A percentile compares a stretch with the other conserved stretches of the same genome.
Conservation (phyloP, 2,888 invertebrate species). For the Chrysolina haemoptera region DNA sequence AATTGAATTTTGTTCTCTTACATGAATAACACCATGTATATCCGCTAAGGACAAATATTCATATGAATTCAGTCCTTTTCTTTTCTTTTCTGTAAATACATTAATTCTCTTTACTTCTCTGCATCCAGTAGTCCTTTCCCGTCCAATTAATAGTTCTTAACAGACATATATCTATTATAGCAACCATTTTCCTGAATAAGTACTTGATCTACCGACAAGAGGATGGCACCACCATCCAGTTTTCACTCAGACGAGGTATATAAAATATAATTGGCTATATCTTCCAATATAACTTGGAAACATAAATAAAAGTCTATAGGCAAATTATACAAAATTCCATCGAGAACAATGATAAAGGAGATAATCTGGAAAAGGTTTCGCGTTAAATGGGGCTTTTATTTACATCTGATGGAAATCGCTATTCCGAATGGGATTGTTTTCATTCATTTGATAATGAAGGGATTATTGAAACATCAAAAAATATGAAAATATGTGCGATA, state of each 20-base stretch:
- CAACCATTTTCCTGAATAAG: neutral
- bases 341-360: slow-evolving; percentile 5
- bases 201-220: neutral
- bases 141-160: neutral
- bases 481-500: too few species aligned
- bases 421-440: neutral
- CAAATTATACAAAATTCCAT: slow-evolving; percentile 5
- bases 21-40: too few species aligned
- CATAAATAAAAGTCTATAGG: slow-evolving; percentile 3
- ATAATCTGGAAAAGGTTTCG: slow-evolving; percentile 10
- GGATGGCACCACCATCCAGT: neutral
- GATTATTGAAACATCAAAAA: too few species aligned
- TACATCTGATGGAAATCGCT: neutral
- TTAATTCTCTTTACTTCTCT: too few species aligned
- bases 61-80: too few species aligned
- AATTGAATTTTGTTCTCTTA: too few species aligned
- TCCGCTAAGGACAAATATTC: too few species aligned
- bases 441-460: too few species aligned
- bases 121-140: too few species aligned
- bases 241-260: neutral
- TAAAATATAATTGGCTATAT: slow-evolving; percentile 1
- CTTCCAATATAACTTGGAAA: neutral
- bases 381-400: neutral
- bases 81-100: too few species aligned
- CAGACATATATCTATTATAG: neutral